Percentiles rank a stretch among this genome's conserved stretches.
phyloP scores from a whole-genome alignment of 92 coral and sea anemone species.

The Zoanthus sansibaricus region DNA sequence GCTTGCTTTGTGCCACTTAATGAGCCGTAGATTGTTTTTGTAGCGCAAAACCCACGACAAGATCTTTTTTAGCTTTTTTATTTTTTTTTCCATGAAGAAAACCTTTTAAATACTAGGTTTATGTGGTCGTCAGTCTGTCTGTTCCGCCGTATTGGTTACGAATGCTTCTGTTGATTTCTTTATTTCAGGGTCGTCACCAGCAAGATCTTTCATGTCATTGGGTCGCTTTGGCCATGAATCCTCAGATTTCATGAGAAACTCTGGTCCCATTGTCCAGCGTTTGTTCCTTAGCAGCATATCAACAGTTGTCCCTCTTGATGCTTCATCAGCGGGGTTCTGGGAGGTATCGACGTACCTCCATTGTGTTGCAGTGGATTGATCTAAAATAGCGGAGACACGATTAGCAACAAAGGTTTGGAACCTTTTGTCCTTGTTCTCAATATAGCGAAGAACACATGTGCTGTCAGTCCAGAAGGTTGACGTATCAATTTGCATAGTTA shows the following conservation, averaged over 20 bases:
- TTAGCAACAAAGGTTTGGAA: not conserved
- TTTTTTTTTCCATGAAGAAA: no score
- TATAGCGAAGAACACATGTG: slow-evolving; percentile 21
- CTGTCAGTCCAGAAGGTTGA: slow-evolving; percentile 19
- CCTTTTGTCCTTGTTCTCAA: not conserved
- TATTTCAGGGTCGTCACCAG: not conserved
- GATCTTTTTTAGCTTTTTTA: slow-evolving; percentile 34
- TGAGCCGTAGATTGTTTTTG: not conserved
- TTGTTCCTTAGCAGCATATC: slow-evolving; percentile 6
- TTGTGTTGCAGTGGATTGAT: not conserved
- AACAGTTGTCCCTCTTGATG: slow-evolving; percentile 32
- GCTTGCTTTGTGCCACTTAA: not conserved
- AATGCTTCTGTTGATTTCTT: not conserved
- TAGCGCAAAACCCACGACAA: slow-evolving; percentile 47
- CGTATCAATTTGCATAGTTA: not conserved
- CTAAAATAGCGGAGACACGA: not conserved
- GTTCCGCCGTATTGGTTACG: not conserved
- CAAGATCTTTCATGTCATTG: not conserved
- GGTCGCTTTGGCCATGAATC: no score
- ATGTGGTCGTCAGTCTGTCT: not conserved
- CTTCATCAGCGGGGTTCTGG: slow-evolving; percentile 42
- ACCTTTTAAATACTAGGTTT: not conserved
- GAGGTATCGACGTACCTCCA: slow-evolving; percentile 40
- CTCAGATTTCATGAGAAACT: no score
- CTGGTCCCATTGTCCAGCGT: slow-evolving; percentile 32